Percentiles rank a stretch among this genome's conserved stretches.
phyloP scores from a whole-genome alignment of 2,113 vertebrate genomes.

The Tringa solitaria region DNA sequence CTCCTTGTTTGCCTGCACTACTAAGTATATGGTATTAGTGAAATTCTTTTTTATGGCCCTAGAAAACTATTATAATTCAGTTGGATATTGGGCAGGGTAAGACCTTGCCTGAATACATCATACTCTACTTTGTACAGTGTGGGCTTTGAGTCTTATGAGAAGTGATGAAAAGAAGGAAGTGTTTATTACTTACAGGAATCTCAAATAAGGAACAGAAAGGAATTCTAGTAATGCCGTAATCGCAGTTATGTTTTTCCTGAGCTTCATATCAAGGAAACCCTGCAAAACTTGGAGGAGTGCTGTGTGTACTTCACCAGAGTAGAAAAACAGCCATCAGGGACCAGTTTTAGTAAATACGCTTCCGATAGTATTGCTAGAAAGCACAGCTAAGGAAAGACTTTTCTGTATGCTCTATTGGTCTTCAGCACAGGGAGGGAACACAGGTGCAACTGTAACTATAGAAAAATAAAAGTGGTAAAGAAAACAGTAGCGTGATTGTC shows the following conservation, averaged over 20 bases:
- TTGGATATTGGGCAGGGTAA: background rate
- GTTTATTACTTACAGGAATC: background rate
- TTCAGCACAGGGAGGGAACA: background rate
- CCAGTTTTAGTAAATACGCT: background rate
- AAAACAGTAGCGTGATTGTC: background rate
- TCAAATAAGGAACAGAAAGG: background rate
- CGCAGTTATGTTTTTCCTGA: background rate
- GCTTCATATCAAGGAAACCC: background rate
- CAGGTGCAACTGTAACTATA: background rate
- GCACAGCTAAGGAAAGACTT: background rate
- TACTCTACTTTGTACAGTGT: background rate
- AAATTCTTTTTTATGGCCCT: background rate
- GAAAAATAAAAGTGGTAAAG: background rate
- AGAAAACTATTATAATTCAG: background rate
- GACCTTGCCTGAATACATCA: background rate
- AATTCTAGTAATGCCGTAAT: background rate
- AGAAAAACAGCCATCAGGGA: background rate
- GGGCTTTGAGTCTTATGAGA: background rate
- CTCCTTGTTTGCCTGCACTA: background rate
- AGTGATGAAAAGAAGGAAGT: background rate
- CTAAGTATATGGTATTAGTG: background rate
- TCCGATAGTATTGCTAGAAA: background rate
- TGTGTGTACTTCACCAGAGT: background rate
- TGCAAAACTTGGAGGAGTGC: background rate
- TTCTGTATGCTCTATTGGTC: too few species aligned